Evolutionary conservation across 2,888 invertebrate genomes (phyloP).

Genomic region (Syrista parreyssii): DNA sequence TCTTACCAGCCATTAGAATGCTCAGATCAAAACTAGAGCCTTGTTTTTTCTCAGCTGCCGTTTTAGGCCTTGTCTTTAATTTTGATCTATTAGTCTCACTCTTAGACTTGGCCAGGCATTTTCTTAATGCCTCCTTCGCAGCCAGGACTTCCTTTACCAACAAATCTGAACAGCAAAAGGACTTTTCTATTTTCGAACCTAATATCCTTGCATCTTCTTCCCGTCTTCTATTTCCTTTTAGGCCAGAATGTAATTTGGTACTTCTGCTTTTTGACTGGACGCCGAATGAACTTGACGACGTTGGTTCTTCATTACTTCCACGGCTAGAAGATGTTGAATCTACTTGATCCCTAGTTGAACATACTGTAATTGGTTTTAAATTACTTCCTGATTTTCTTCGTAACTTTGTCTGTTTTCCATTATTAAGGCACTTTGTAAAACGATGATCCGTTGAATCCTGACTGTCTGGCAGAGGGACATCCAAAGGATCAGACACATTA

Average conservation of each 20-base stretch:
- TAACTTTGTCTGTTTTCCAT: background rate
- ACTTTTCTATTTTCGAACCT: conserved; percentile 13
- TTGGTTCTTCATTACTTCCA: background rate
- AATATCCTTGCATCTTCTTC: background rate
- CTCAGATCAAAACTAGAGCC: conserved; percentile 39
- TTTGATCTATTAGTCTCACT: conserved; percentile 19
- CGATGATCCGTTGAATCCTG: background rate
- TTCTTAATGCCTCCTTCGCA: conserved; percentile 59
- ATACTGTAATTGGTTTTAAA: background rate
- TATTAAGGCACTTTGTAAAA: background rate
- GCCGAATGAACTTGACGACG: background rate
- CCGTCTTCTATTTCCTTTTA: background rate
- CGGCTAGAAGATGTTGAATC: background rate
- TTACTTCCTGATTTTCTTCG: background rate
- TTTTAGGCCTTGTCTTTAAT: conserved; percentile 42
- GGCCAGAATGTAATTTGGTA: background rate
- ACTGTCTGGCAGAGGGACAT: conserved; percentile 33
- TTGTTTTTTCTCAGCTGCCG: conserved; percentile 50
- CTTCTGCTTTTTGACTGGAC: background rate
- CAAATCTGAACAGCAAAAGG: conserved; percentile 48
- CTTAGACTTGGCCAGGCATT: conserved; percentile 46
- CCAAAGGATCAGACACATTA: conserved; percentile 37
- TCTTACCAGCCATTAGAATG: conserved; percentile 1
- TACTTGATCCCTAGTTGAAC: background rate
- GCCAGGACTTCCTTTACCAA: conserved; percentile 60